Evolutionary conservation across 2,888 invertebrate species (phyloP).

Genomic region (Anthophora plumipes): DNA sequence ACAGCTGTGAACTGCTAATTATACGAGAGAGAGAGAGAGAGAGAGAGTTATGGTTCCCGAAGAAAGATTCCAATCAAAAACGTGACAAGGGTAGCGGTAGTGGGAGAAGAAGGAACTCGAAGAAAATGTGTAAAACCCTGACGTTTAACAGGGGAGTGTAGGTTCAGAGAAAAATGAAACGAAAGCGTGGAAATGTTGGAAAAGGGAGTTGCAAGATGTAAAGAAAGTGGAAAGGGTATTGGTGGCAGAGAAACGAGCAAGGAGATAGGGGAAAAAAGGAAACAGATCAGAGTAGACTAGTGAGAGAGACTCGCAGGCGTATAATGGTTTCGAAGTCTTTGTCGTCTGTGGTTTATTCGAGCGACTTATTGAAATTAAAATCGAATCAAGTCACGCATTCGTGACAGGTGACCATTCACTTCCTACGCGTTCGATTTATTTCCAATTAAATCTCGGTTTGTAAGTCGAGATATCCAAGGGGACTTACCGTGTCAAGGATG

Average conservation of each 20-base stretch:
- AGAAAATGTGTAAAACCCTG: neutral
- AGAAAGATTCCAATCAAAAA: constrained; percentile 33
- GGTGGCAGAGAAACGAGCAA: neutral
- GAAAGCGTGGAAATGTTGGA: constrained; percentile 44
- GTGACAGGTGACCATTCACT: constrained; percentile 5
- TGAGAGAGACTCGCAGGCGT: constrained; percentile 26
- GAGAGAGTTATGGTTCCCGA: constrained; percentile 31
- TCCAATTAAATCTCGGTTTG: constrained; percentile 23
- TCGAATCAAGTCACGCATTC: constrained; percentile 11
- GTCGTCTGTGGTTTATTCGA: constrained; percentile 65
- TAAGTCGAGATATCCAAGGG: neutral
- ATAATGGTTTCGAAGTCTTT: constrained; percentile 64
- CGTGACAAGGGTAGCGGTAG: no score
- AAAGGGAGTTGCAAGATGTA: constrained; percentile 42
- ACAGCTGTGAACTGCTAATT: constrained; percentile 56
- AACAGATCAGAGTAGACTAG: neutral
- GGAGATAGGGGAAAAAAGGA: neutral
- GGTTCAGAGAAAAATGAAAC: constrained; percentile 40
- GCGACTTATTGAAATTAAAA: neutral
- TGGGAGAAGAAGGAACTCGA: no score
- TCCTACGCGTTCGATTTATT: constrained; percentile 10
- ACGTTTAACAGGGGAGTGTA: constrained; percentile 33
- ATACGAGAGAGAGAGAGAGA: constrained; percentile 39
- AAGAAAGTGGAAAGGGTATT: constrained; percentile 35
- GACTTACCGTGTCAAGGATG: constrained; percentile 28